Evolutionary conservation across 2,797 vertebrate genomes (phyloP), one percentile per base, ranked within the genome.

Genomic region (Sebastes oblongus): DNA sequence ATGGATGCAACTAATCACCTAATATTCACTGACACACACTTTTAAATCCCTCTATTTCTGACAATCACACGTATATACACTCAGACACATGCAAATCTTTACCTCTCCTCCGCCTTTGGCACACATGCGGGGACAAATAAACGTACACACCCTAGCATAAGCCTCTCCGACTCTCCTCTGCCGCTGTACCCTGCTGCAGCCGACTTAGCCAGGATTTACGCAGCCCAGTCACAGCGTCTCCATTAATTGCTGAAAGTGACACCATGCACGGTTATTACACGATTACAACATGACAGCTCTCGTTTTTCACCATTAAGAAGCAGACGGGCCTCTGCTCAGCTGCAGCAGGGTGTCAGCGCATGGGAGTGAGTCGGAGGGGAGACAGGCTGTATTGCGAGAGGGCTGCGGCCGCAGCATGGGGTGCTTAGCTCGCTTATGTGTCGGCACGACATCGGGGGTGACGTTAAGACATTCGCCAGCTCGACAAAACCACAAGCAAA

Each of bases 231-330:
- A 93, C 93, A 93, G 91, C 83, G 87, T 90, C 94, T 94, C 91
- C 91, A 92, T 94, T 94, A 94, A 94, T 94, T 93, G 91, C 89
- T 86, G 92, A 94, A 95, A 94, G 93, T 91, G 91, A 94, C 91
- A 94, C 92, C 88, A 34, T 87, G 91, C 92, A 91, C 76, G 80
- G 93, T 94, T 94, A 91, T 95, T 94, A 95, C 92, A 93, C 86
- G 92, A 95, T 95, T 95, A 95, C 92, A 83, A 95, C 91, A 94
- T 93, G 93, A 94, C 93, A 93, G 94, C 93, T 94, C 93, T 94
- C 84, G 89, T 94, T 95, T 95, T 94, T 96, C 93, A 93, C 91
- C 86, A 88, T 93, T 91, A 93, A 88, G 87, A 88, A 89, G 86
- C 79, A 87, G 89, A 82, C 83, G 64, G 82, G 89, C 86, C 82